Evolutionary conservation across 1,140 invertebrate species (phyloP).

Genomic region (Saccostrea cuccullata): DNA sequence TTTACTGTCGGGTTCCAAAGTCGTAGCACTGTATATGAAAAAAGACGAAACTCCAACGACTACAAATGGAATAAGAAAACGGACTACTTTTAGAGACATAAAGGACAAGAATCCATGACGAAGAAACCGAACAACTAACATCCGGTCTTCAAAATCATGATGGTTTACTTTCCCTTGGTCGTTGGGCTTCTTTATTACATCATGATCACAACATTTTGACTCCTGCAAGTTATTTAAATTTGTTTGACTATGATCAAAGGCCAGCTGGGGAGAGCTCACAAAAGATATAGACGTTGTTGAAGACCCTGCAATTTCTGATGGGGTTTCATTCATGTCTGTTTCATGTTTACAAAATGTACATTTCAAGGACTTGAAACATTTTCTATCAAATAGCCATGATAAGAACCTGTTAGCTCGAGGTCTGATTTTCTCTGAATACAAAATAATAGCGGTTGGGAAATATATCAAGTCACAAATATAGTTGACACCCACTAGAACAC

Average conservation of each 20-base stretch:
- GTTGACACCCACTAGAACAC: constrained; percentile 69
- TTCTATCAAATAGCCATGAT: not conserved
- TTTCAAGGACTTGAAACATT: not conserved
- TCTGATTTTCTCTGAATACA: constrained; percentile 66
- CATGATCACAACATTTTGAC: not conserved
- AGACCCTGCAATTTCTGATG: not conserved
- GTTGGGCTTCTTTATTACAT: not conserved
- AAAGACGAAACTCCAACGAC: constrained; percentile 56
- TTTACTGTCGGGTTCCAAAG: constrained; percentile 66
- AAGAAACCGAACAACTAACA: constrained; percentile 58
- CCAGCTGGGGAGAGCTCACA: not conserved
- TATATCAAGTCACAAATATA: constrained; percentile 74
- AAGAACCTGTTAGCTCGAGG: constrained; percentile 43
- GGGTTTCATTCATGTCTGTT: not conserved
- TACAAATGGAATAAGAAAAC: constrained; percentile 57
- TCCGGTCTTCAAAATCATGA: constrained; percentile 57
- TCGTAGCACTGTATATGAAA: constrained; percentile 65
- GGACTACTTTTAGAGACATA: constrained; percentile 60
- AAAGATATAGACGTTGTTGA: not conserved
- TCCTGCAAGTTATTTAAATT: not conserved
- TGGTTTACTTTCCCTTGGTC: not conserved
- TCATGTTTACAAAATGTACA: not conserved
- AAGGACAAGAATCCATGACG: constrained; percentile 61
- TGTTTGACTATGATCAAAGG: not conserved
- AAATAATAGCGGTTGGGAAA: constrained; percentile 72